Percentiles rank a stretch among this genome's conserved stretches.
phyloP scores from a whole-genome alignment of 2,113 vertebrate species.

The Muscicapa adusta region DNA sequence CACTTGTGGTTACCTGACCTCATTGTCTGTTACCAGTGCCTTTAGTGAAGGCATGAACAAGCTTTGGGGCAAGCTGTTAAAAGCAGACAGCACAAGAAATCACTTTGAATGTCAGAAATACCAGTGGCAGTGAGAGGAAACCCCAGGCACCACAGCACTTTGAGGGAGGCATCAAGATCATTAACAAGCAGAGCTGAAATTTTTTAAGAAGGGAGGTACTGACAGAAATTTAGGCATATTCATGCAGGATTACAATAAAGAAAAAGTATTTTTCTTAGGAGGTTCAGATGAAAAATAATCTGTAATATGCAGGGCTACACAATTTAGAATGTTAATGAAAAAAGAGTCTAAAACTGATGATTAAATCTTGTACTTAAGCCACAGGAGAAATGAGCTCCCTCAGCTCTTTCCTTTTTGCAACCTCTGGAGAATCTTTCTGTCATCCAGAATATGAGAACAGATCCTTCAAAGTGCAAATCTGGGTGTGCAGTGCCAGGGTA shows the following conservation, averaged over 20 bases:
- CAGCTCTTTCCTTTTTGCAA: neutral
- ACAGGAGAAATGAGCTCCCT: constrained; percentile 2
- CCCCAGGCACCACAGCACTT: neutral
- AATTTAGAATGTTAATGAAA: constrained; percentile 26
- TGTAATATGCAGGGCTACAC: neutral
- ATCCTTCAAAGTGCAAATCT: constrained; percentile 26
- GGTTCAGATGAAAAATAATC: neutral
- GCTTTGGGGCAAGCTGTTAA: neutral
- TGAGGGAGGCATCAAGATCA: neutral
- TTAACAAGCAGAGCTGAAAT: neutral
- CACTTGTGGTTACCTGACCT: neutral
- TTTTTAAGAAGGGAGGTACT: neutral
- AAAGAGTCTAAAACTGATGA: neutral
- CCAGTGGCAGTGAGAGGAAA: neutral
- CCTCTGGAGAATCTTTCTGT: constrained; percentile 24
- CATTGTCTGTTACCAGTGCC: neutral
- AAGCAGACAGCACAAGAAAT: neutral
- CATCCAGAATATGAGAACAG: constrained; percentile 28
- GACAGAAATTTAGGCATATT: neutral
- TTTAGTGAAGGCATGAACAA: neutral
- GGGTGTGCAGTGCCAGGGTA: neutral
- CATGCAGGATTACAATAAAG: neutral
- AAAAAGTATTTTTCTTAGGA: neutral
- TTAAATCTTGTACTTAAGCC: neutral
- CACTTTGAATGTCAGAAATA: neutral